A percentile compares a stretch with the other conserved stretches of the same genome.
phyloP scores from a whole-genome alignment of 2,888 invertebrate genomes.

The Ryuthela nishihirai region DNA sequence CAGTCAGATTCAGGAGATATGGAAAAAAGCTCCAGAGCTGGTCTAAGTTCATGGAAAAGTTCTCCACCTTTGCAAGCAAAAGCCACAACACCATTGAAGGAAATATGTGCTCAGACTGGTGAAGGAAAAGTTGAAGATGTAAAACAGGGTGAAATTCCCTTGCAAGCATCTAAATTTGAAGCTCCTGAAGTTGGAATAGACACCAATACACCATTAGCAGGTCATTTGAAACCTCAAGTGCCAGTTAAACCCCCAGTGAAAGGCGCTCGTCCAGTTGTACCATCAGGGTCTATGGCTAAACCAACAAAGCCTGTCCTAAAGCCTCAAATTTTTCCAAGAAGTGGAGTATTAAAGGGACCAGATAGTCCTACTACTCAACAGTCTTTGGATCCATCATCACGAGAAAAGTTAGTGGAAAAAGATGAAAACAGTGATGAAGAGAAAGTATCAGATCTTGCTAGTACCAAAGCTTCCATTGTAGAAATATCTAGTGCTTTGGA shows the following conservation, averaged over 20 bases:
- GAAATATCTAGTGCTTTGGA: slow-evolving; percentile 44
- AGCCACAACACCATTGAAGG: slow-evolving; percentile 2
- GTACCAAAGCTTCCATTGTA: slow-evolving; percentile 43
- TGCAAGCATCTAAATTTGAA: slow-evolving; percentile 6
- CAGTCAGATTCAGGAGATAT: slow-evolving; percentile 35
- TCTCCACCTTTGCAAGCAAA: slow-evolving; percentile 27
- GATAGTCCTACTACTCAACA: slow-evolving; percentile 31
- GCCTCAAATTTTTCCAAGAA: slow-evolving; percentile 36
- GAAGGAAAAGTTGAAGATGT: slow-evolving; percentile 19
- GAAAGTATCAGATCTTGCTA: slow-evolving; percentile 27
- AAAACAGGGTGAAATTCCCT: slow-evolving; percentile 3
- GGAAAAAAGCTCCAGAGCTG: slow-evolving; percentile 21
- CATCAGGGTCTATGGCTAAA: slow-evolving; percentile 16
- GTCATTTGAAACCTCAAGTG: slow-evolving; percentile 29
- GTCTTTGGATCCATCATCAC: slow-evolving; percentile 4
- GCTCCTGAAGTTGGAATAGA: slow-evolving; percentile 17
- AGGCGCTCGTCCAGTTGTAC: slow-evolving; percentile 19
- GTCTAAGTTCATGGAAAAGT: slow-evolving; percentile 28
- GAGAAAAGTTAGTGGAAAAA: slow-evolving; percentile 15
- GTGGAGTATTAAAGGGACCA: slow-evolving; percentile 13
- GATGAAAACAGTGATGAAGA: slow-evolving; percentile 28
- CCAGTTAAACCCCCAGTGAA: slow-evolving; percentile 37
- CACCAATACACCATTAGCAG: slow-evolving; percentile 6
- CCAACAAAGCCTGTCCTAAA: slow-evolving; percentile 32
- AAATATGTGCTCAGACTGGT: not conserved